Base-by-base conservation (phyloP, 2,113 vertebrate species). In the Pangasianodon gigas region DNA sequence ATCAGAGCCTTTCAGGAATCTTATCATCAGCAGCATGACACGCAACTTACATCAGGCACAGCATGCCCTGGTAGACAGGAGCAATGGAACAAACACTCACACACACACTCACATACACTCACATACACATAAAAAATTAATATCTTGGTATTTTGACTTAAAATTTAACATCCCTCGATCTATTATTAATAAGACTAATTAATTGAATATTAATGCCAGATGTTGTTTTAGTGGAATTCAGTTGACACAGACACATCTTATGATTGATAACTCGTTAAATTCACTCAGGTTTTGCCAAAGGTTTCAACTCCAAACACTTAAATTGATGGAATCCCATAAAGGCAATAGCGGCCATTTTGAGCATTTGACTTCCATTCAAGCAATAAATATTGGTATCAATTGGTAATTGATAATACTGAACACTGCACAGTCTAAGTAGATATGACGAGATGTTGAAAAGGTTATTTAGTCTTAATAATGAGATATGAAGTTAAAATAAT, bases 1-100 rank as follows among this genome's bases (percentile, higher is more conserved):
- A 92, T 92, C 92, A 93, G 93, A 93, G 93, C 62, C 60, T 29
- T 54, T 77, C 46, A 81, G 89, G 37, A 84, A 79, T 79, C 75
- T 79, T 79, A 74, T 62, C 75, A 89, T 91, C 92, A 91, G 91
- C 92, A 32, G 84, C 88, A 91, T 88, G 90, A 88, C 89, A 89
- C 82, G 82, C 82, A 82, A 48, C 41, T 26, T 89, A 77, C 88
- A 88, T 91, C 91, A 86, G 85, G 89, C 71, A 46, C 84, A 65
- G 37, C 56, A 62, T 65, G 56, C 58, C 37, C 65, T 58, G 32
- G 56, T 88, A 65, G 44, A 58, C n/a, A 67, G 26, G 58, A 88
- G 79, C 79, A 44, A 24, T 26, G 29, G 48, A n/a, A 62, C 52
- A 65, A 16, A 65, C 86, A 87, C 74, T 21, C 41, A 29, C 4